Base-by-base conservation (phyloP, 2,888 invertebrate species). In the Nephrotoma flavescens region DNA sequence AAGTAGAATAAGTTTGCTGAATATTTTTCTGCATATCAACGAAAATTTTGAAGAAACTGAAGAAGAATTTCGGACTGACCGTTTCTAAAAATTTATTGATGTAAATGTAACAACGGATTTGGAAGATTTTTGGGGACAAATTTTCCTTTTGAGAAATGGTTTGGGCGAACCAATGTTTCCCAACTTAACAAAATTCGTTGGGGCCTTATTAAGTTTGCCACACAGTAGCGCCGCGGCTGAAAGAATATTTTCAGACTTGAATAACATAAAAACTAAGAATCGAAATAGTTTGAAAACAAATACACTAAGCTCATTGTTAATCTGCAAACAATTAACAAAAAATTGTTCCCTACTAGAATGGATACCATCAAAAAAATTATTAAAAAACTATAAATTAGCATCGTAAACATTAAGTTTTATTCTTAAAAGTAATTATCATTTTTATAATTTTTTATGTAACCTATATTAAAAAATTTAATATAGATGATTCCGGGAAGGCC, bases 171-270 rank as follows among this genome's bases (percentile, higher is more conserved):
- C 12, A 12, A 47, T 47, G 47, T 47, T 47, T 12, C 5, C 47
- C 7, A 47, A 47, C 47, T 86, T 86, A n/a, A n/a, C n/a, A n/a
- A n/a, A n/a, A n/a, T n/a, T n/a, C n/a, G n/a, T n/a, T n/a, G n/a
- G n/a, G n/a, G n/a, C n/a, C n/a, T n/a, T n/a, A n/a, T n/a, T n/a
- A n/a, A 52, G 52, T 71, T 87, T 87, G 52, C 87, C 87, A 41
- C 88, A 88, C 86, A 86, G 86, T 12, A 87, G 87, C 42, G 87
- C 87, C 31, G 88, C 87, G 45, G 88, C 87, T 7, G 87, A 87
- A 57, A 84, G 87, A 47, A 87, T 88, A 87, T 88, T 88, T 87
- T 88, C 19, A 87, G 11, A 86, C 87, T 7, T 88, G 11, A 87
- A 87, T n/a, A 88, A 88, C 31, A 86, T 87, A 4, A 57, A 86